Evolutionary conservation across 1,140 invertebrate species (phyloP), one percentile per base, ranked within the genome.

Genomic region (Cherax quadricarinatus): DNA sequence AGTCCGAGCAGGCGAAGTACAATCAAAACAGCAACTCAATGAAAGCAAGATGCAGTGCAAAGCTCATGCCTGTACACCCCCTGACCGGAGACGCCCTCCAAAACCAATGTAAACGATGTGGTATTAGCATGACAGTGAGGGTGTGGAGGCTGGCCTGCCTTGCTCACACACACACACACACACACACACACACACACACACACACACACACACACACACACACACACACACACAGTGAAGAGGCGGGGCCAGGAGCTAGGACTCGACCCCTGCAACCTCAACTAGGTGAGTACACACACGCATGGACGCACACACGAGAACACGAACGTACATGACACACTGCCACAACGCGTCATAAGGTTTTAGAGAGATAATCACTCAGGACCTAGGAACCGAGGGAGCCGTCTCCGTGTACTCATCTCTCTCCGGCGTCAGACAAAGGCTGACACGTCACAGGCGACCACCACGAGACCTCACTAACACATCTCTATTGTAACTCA

Each of bases 121-220:
- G 62, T 16, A 70, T 70, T 70, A 5, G 62, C 62, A 70, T 70
- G 62, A 70, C 14, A 16, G 62, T 70, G 16, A 18, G 16, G 53
- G 53, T 70, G 62, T 70, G 62, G 21, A 6, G 12, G 62, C 62
- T 18, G 10, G 16, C 12, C 21, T 70, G 21, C 12, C 62, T 9
- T 14, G 12, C 53, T 9, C 53, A 57, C 53, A 57, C 53, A 57
- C 53, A 57, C 53, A 57, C 62, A 70, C 62, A 70, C 5, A 70
- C 62, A 70, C 62, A 70, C 62, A 70, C 62, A 70, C 53, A 57
- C 53, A 21, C 62, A 66, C 62, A 66, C 62, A 66, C 62, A 66
- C 62, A 66, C 62, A 66, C 62, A 66, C 62, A 66, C 62, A 66
- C 62, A 70, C 62, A 70, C 62, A 70, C 62, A 70, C 62, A 70